Percentiles rank a stretch among this genome's conserved stretches.
Conservation (phyloP, 2,797 vertebrate genomes). For the Remorina albescens region DNA sequence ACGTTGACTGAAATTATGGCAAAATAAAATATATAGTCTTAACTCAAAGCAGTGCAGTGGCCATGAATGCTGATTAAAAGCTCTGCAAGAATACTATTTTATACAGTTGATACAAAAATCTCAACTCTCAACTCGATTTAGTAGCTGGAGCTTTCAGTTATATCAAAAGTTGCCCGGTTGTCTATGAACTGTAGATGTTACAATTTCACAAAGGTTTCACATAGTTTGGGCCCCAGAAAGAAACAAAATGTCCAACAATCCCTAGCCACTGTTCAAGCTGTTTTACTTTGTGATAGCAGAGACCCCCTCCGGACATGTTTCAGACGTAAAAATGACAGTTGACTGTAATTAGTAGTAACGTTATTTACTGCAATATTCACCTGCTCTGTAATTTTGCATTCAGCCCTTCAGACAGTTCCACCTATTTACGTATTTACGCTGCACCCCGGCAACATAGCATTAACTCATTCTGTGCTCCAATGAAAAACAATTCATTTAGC, state of each 20-base stretch:
- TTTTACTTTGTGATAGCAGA: background rate
- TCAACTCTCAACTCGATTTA: too few species aligned
- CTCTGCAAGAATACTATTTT: background rate
- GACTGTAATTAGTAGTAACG: background rate
- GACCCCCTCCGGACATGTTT: background rate
- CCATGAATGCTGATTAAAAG: background rate
- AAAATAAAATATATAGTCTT: background rate
- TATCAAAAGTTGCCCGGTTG: too few species aligned
- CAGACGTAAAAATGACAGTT: background rate
- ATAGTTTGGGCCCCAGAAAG: background rate
- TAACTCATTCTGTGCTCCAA: too few species aligned
- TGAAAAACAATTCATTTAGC: background rate
- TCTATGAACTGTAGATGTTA: background rate
- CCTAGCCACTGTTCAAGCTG: too few species aligned
- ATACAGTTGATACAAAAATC: too few species aligned
- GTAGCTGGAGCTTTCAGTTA: background rate
- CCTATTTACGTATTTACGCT: background rate
- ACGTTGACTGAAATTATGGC: background rate
- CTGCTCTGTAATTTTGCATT: background rate
- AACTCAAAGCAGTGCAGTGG: background rate
- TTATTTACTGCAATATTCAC: background rate
- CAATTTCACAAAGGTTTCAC: background rate
- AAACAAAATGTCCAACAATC: too few species aligned
- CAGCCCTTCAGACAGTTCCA: background rate
- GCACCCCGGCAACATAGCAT: background rate